phyloP scores from a whole-genome alignment of 2,888 invertebrate genomes.

The Schizaphis graminum region DNA sequence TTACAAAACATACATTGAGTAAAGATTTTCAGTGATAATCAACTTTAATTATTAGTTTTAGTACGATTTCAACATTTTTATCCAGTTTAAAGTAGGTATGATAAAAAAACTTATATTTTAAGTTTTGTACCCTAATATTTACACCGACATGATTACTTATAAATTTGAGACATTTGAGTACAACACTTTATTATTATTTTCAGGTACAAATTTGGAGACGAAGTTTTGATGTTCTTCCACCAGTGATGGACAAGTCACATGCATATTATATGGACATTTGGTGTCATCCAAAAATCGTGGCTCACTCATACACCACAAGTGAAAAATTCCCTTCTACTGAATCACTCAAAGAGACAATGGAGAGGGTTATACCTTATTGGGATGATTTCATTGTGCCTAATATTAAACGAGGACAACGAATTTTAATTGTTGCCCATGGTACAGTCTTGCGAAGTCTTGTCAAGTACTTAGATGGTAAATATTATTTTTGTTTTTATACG shows the following conservation, averaged over 20 bases:
- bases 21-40: neutral
- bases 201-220: constrained; percentile 71
- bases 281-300: constrained; percentile 69
- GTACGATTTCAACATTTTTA: neutral
- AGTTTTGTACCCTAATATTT: neutral
- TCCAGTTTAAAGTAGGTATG: too few species aligned
- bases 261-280: constrained; percentile 70
- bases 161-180: too few species aligned
- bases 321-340: constrained; percentile 71
- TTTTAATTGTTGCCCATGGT: constrained; percentile 71
- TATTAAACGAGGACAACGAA: constrained; percentile 70
- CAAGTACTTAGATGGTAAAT: constrained; percentile 71
- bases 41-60: neutral
- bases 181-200: neutral
- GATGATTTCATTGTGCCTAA: constrained; percentile 73
- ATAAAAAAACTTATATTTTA: neutral
- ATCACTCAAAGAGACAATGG: constrained; percentile 71
- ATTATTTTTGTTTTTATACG: constrained; percentile 11
- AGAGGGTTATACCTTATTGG: constrained; percentile 72
- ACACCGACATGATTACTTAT: neutral
- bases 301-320: constrained; percentile 67
- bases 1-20: neutral
- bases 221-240: constrained; percentile 71
- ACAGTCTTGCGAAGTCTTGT: constrained; percentile 71
- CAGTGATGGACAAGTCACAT: constrained; percentile 70